Evolutionary conservation across 2,797 vertebrate species (phyloP), one percentile per base, ranked within the genome.

Genomic region (Nyctibius grandis): DNA sequence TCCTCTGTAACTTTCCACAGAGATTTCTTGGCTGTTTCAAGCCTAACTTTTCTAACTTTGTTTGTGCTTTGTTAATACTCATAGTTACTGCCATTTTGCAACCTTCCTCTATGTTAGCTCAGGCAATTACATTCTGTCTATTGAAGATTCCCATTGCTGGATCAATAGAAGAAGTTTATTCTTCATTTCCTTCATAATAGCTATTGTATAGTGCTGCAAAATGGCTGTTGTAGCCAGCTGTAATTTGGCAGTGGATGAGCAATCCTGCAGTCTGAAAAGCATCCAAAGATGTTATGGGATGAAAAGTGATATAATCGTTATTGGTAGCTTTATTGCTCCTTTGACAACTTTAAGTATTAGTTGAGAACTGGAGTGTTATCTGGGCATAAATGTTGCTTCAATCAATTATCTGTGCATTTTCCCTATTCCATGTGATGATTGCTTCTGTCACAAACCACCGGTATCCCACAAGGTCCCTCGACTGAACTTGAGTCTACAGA

Each of bases 91-190:
- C 63, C 23, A 31, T 76, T 88, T 91, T 90, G 60, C 87, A 91
- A 13, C 59, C 69, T 85, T 84, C 42, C 31, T 76, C 44, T 91
- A 20, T 73, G 80, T 91, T 29, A 63, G 44, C 47, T 84, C 70
- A 79, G 63, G 25, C 67, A 90, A 91, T 93, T 90, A 74, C 34
- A 45, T 85, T 81, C 68, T 74, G n/a, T 63, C 88, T 85, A 40
- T 70, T 91, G 80, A 93, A 94, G 60, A 56, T 64, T 91, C 64
- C 80, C 73, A 36, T 67, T 88, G 77, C 63, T 87, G 56, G 83
- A 94, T 96, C 95, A 95, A 95, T 93, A 94, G 76, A 70, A 91
- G 83, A 64, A 84, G 79, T 84, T 96, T 96, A 95, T 89, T 96
- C 93, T 93, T 95, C 34, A 91, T 95, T 96, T 96, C 91, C 85